Percentiles rank a stretch among this genome's conserved stretches.
Evolutionary conservation across 2,113 vertebrate genomes (phyloP).

Genomic region (Myodes glareolus): DNA sequence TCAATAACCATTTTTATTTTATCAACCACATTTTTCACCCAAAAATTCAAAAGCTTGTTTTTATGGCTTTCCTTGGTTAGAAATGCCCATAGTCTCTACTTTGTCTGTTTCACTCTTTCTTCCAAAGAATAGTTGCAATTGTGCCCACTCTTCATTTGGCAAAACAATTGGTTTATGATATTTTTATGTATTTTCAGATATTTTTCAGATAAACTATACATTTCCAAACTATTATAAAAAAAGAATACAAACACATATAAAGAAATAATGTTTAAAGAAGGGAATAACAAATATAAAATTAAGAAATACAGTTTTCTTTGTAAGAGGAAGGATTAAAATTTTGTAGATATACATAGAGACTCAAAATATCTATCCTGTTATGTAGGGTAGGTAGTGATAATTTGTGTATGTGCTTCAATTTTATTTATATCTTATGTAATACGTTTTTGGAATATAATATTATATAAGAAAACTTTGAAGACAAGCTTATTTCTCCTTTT

Average conservation of each 20-base stretch:
- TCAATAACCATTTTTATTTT: neutral
- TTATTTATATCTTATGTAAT: neutral
- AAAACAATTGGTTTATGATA: neutral
- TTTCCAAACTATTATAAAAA: neutral
- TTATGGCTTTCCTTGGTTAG: neutral
- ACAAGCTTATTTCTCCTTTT: neutral
- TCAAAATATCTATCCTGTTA: neutral
- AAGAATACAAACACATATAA: neutral
- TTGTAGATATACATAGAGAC: neutral
- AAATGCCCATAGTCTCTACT: neutral
- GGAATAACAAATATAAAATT: neutral
- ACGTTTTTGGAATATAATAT: neutral
- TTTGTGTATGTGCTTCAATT: neutral
- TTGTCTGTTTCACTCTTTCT: neutral
- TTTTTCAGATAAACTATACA: neutral
- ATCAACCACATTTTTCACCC: neutral
- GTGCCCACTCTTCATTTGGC: neutral
- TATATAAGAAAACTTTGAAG: neutral
- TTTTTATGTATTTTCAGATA: neutral
- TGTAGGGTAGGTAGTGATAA: neutral
- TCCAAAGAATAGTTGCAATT: neutral
- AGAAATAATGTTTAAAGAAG: slow-evolving; percentile 16
- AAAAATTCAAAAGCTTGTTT: neutral
- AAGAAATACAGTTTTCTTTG: neutral
- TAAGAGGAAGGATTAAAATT: neutral